phyloP scores from a whole-genome alignment of 2,888 invertebrate genomes.

The Rhingia campestris region DNA sequence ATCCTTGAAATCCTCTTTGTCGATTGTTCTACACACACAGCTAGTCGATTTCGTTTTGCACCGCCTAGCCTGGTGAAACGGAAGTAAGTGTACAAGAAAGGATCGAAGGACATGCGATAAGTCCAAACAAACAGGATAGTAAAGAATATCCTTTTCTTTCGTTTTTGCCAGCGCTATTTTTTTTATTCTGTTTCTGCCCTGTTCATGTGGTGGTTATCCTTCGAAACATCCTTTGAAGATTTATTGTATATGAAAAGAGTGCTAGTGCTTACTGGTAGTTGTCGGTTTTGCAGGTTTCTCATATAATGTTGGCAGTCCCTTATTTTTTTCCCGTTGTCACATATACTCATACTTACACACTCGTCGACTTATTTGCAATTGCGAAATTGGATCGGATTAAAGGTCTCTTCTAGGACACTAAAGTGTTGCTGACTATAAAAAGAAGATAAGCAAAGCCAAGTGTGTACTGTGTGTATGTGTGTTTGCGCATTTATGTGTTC shows the following conservation, averaged over 20 bases:
- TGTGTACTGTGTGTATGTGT: slow-evolving; percentile 5
- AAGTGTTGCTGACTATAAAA: slow-evolving; percentile 31
- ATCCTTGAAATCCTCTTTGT: slow-evolving; percentile 70
- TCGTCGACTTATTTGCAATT: slow-evolving; percentile 27
- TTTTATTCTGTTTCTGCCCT: neutral
- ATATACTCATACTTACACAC: neutral
- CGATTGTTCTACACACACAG: slow-evolving; percentile 50
- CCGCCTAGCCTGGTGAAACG: slow-evolving; percentile 44
- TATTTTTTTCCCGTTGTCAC: slow-evolving; percentile 9
- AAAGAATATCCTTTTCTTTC: slow-evolving; percentile 19
- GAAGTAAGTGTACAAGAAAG: slow-evolving; percentile 36
- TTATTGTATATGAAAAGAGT: slow-evolving; percentile 59
- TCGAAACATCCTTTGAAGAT: slow-evolving; percentile 61
- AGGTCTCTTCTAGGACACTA: slow-evolving; percentile 32
- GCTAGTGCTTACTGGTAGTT: slow-evolving; percentile 22
- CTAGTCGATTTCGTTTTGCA: neutral
- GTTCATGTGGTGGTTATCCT: slow-evolving; percentile 50
- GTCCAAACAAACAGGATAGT: slow-evolving; percentile 11
- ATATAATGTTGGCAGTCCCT: slow-evolving; percentile 28
- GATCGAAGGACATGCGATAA: slow-evolving; percentile 22
- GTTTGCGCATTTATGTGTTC: neutral
- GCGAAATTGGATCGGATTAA: slow-evolving; percentile 70
- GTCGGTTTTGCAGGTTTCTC: slow-evolving; percentile 59
- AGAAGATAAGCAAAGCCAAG: slow-evolving; percentile 38
- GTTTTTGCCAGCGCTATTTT: slow-evolving; percentile 15